These are phyloP conservation scores for Pimpla rufipes DNA, from an alignment of 2,888 invertebrate species.

Conservation along the genomic window DNA sequence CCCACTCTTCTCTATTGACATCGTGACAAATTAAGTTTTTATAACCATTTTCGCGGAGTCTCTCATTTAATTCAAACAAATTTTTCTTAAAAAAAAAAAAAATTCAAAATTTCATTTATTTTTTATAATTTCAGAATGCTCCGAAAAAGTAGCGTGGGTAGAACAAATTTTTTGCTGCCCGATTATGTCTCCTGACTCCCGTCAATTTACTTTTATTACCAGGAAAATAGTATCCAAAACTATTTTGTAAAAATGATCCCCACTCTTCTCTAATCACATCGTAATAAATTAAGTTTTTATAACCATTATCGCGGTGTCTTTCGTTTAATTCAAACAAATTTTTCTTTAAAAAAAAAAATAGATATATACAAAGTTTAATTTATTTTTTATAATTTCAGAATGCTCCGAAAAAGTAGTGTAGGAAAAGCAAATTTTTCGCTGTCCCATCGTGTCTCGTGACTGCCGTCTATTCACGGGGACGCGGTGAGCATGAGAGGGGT, in stretches of 20 bases:
- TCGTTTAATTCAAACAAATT: too few relatives aligned
- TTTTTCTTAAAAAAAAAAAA: too few relatives aligned
- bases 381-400: not conserved
- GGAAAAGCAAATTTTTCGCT: not conserved
- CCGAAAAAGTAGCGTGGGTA: not conserved
- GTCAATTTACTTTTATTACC: not conserved
- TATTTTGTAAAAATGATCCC: too few relatives aligned
- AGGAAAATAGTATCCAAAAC: not conserved
- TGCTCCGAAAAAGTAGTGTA: not conserved
- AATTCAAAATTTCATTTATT: not conserved
- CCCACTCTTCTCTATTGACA: too few relatives aligned
- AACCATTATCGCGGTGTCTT: too few relatives aligned
- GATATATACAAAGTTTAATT: too few relatives aligned
- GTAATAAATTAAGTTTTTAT: too few relatives aligned
- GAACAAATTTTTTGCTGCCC: not conserved
- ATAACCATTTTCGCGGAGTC: too few relatives aligned
- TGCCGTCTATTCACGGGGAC: conserved; percentile 2
- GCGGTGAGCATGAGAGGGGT: conserved; percentile 33
- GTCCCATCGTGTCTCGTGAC: not conserved
- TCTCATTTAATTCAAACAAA: too few relatives aligned
- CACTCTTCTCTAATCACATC: too few relatives aligned
- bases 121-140: not conserved
- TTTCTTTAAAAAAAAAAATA: too few relatives aligned
- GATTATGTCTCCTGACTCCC: conserved; percentile 5
- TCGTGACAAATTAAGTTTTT: too few relatives aligned